Percentiles rank a stretch among this genome's conserved stretches.
Evolutionary conservation across 2,797 vertebrate species (phyloP).

Genomic region (Vultur gryphus): DNA sequence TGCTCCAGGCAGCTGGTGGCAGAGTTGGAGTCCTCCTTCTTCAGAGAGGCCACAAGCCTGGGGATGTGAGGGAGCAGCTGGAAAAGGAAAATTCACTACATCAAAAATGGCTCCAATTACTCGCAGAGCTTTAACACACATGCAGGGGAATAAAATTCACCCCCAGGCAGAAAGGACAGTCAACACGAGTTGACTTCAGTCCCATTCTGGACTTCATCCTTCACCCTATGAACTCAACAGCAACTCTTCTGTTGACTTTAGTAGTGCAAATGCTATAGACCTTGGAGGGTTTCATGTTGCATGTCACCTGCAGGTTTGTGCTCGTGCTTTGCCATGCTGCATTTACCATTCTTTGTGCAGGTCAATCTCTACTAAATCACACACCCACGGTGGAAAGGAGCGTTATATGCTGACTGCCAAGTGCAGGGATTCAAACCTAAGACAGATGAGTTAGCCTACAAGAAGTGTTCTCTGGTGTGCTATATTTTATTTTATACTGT

Average conservation of each 20-base stretch:
- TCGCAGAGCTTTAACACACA: not conserved
- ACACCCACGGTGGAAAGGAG: not conserved
- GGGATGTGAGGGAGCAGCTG: conserved; percentile 81
- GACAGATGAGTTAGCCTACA: not conserved
- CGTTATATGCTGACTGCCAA: fast-evolving
- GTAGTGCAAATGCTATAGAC: not conserved
- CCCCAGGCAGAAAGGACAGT: not conserved
- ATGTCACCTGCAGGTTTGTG: not conserved
- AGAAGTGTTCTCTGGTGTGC: not conserved
- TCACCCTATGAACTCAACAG: not conserved
- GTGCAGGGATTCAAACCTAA: not conserved
- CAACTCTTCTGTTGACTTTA: not conserved
- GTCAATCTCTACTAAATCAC: not conserved
- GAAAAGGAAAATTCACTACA: not conserved
- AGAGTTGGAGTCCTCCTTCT: conserved; percentile 79
- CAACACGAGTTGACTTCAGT: not conserved
- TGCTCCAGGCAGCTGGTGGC: conserved; percentile 75
- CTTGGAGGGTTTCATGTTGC: not conserved
- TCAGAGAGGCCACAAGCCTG: conserved; percentile 72
- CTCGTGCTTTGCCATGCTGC: not conserved
- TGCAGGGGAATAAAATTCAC: not conserved
- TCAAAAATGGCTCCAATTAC: not conserved
- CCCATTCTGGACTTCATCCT: not conserved
- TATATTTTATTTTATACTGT: not conserved
- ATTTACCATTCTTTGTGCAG: not conserved